Evolutionary conservation across 2,888 invertebrate species (phyloP).

Genomic region (Brachylomia viminalis): DNA sequence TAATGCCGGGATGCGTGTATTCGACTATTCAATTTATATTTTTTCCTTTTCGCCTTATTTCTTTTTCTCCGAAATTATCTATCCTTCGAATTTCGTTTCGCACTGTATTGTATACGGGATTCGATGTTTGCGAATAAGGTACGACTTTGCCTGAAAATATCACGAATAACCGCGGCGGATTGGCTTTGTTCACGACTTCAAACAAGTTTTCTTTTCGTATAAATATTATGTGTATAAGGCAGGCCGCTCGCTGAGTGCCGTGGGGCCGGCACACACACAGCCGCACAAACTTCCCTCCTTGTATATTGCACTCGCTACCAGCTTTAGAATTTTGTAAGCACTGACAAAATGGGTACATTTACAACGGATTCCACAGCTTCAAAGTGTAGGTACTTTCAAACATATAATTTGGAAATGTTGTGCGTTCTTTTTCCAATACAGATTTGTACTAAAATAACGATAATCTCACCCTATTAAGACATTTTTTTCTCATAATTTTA

Average conservation of each 20-base stretch:
- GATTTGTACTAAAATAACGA: background rate
- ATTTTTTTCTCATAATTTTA: background rate
- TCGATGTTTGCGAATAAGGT: slow-evolving; percentile 90
- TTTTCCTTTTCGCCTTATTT: slow-evolving; percentile 89
- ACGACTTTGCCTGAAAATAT: slow-evolving; percentile 88
- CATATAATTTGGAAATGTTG: slow-evolving; percentile 38
- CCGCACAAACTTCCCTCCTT: slow-evolving; percentile 73
- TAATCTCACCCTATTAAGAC: background rate
- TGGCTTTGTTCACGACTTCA: slow-evolving; percentile 90
- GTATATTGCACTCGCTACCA: slow-evolving; percentile 71
- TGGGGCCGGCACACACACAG: slow-evolving; percentile 60
- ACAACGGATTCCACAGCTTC: slow-evolving; percentile 48
- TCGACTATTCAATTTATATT: slow-evolving; percentile 91
- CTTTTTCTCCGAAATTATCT: slow-evolving; percentile 89
- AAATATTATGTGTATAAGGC: slow-evolving; percentile 87
- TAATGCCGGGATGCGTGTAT: slow-evolving; percentile 90
- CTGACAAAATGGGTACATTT: slow-evolving; percentile 69
- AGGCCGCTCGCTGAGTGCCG: slow-evolving; percentile 69
- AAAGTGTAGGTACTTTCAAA: slow-evolving; percentile 65
- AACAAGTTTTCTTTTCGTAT: slow-evolving; percentile 86
- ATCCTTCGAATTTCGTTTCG: slow-evolving; percentile 90
- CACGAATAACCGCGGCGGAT: slow-evolving; percentile 89
- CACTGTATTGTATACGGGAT: slow-evolving; percentile 90
- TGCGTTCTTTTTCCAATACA: background rate
- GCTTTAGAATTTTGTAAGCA: slow-evolving; percentile 72